Evolutionary conservation across 1,140 invertebrate genomes (phyloP), one percentile per base, ranked within the genome.

Genomic region (Dinoponera quadriceps): DNA sequence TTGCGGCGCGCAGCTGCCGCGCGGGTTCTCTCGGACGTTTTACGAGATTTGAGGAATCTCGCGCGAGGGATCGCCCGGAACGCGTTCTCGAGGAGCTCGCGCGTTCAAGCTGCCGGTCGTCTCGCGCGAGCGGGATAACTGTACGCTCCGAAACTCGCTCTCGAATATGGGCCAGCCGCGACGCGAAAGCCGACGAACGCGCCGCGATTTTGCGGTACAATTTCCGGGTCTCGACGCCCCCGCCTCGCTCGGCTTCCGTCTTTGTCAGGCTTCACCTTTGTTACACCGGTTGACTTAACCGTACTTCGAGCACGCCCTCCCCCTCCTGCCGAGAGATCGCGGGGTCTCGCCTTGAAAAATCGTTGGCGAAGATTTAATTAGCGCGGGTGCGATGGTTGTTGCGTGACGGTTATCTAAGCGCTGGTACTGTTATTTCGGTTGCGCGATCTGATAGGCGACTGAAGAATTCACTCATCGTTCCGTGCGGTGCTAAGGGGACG

Each of bases 1-100:
- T 84, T 71, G 81, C 51, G 33, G 54, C 72, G 44, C 55, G 59
- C 29, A 74, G 55, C 33, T 74, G 55, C 72, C 22, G 3, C 7
- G 11, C 38, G 27, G 49, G 33, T 0, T 3, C 7, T 7, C 2
- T 2, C 33, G 7, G 13, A 48, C 48, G 54, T 83, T 87, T 87
- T 86, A 87, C 59, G 84, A 86, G 77, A 83, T 69, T 44, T 38
- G 14, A 27, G 49, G 80, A 77, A 86, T 87, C 66, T 72, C 54
- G 29, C 4, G 18, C n/a, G n/a, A n/a, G n/a, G n/a, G 29, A 75
- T 82, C 60, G 33, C 16, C 48, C 9, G 60, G 84, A 66, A 75
- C 55, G 69, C 27, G 49, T 25, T 13, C n/a, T n/a, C n/a, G n/a
- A n/a, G n/a, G n/a, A n/a, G 9, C 49, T 14, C 27, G 16, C 63